phyloP scores from a whole-genome alignment of 2,113 vertebrate genomes.

The Phodopus roborovskii region DNA sequence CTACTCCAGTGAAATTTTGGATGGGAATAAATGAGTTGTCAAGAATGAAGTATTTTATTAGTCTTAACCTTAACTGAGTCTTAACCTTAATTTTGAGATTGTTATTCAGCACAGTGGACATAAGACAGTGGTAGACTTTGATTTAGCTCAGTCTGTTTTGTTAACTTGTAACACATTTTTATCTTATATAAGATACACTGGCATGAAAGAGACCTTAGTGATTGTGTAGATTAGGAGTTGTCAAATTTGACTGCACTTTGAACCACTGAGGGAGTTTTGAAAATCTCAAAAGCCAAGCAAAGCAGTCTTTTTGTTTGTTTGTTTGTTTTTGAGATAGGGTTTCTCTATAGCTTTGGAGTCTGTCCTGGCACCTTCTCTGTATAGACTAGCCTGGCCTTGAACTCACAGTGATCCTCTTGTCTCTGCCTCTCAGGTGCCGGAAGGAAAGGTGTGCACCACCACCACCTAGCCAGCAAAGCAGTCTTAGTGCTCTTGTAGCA shows the following conservation, averaged over 20 bases:
- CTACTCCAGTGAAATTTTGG: neutral
- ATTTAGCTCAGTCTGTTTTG: neutral
- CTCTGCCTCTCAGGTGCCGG: no score
- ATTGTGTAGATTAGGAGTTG: neutral
- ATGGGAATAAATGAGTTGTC: neutral
- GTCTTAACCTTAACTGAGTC: constrained; percentile 46
- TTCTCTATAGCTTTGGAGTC: no score
- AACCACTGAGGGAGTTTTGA: neutral
- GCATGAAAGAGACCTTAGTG: neutral
- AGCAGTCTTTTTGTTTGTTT: no score
- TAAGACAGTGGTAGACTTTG: neutral
- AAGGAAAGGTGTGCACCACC: no score
- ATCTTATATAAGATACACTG: neutral
- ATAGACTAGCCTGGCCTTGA: no score
- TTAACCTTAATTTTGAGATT: constrained; percentile 26
- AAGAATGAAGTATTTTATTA: constrained; percentile 28
- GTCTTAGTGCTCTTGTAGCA: neutral
- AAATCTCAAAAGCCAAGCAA: neutral
- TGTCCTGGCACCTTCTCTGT: no score
- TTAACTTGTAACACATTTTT: constrained; percentile 26
- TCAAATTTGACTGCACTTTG: neutral
- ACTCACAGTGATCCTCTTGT: no score
- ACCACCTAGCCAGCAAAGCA: neutral
- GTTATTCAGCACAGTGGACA: neutral
- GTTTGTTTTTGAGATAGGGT: no score